These are phyloP conservation scores for Danionella cerebrum DNA, from an alignment of 2,113 vertebrate genomes.

Conservation along the genomic window DNA sequence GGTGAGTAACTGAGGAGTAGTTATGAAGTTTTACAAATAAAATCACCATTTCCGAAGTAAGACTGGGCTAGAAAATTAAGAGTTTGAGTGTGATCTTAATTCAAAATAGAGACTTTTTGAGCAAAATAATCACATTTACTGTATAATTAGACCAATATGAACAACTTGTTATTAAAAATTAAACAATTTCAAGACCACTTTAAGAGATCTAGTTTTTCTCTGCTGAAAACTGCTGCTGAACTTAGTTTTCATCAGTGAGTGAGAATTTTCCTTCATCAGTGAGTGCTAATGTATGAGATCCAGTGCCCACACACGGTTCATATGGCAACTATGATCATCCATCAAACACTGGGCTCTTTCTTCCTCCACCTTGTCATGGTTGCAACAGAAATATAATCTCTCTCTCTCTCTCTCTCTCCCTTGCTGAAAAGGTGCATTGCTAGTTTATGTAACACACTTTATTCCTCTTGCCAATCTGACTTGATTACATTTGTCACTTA, in stretches of 20 bases:
- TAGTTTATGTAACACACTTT: conserved; percentile 5
- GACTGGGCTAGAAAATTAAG: too few relatives aligned
- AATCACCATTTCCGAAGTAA: too few relatives aligned
- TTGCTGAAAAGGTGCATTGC: conserved; percentile 9
- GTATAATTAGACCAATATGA: too few relatives aligned
- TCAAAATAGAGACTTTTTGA: too few relatives aligned
- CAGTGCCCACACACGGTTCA: not conserved
- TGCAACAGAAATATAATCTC: conserved; percentile 13
- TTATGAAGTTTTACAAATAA: too few relatives aligned
- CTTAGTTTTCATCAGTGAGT: not conserved
- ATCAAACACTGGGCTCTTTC: not conserved
- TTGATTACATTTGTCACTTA: not conserved
- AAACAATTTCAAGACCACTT: too few relatives aligned
- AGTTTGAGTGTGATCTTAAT: too few relatives aligned
- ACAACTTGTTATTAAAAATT: too few relatives aligned
- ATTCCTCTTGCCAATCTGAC: not conserved
- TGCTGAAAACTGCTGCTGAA: not conserved
- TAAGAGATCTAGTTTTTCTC: not conserved
- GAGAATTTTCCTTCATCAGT: not conserved
- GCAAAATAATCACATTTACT: too few relatives aligned
- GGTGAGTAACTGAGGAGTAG: too few relatives aligned
- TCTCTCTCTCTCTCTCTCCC: conserved; percentile 8
- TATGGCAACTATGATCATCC: not conserved
- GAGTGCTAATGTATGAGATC: not conserved
- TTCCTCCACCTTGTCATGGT: conserved; percentile 10